phyloP scores from a whole-genome alignment of 2,113 vertebrate species.

The Eira barbara region DNA sequence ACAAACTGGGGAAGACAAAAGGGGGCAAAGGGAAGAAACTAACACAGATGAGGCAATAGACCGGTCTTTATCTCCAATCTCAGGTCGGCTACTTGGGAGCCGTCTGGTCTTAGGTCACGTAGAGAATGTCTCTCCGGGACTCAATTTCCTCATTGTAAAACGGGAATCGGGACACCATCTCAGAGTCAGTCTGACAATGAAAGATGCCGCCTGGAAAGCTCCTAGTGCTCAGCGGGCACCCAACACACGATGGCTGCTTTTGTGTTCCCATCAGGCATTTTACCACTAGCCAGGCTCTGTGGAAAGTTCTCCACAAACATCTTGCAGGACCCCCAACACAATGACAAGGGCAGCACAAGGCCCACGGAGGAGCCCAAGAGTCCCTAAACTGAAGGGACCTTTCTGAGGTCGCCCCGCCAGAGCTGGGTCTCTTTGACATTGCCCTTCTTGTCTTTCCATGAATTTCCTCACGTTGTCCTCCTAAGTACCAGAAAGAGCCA shows the following conservation, averaged over 20 bases:
- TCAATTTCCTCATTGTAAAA: neutral
- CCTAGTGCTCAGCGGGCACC: accelerated
- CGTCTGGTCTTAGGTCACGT: accelerated
- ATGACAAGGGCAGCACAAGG: neutral
- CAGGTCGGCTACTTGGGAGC: neutral
- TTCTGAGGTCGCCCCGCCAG: neutral
- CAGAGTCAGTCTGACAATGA: neutral
- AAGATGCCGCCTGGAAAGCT: neutral
- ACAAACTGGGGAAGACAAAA: neutral
- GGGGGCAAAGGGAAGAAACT: neutral
- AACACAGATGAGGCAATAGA: neutral
- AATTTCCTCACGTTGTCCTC: neutral
- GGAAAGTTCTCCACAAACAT: neutral
- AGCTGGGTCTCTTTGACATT: neutral
- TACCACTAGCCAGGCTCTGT: neutral
- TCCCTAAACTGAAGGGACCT: neutral
- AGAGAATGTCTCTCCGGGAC: neutral
- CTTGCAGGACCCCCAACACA: neutral
- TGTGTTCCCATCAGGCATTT: accelerated
- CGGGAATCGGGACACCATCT: neutral
- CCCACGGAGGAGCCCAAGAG: neutral
- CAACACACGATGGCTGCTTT: neutral
- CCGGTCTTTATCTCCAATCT: neutral
- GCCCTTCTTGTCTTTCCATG: neutral
- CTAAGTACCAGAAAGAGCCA: neutral